These are phyloP conservation scores for Quadroppia sp. DNA, from an alignment of 2,888 invertebrate species.

Conservation along the genomic window DNA sequence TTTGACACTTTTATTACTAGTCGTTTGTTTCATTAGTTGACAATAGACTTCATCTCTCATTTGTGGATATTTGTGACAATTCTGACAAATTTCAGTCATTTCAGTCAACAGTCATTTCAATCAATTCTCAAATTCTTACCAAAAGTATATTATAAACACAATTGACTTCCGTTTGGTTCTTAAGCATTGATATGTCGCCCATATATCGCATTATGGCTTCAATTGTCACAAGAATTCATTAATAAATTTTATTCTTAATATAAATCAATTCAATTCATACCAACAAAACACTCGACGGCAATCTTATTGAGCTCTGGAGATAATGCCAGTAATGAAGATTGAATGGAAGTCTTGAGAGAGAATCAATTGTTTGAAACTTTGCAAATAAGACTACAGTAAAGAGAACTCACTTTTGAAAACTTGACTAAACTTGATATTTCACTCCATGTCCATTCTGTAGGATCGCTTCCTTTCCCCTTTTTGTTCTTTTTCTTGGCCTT, in stretches of 20 bases:
- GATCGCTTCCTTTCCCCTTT: slow-evolving; percentile 47
- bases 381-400: background rate
- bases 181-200: slow-evolving; percentile 81
- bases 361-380: slow-evolving; percentile 29
- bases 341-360: slow-evolving; percentile 63
- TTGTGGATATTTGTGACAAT: slow-evolving; percentile 85
- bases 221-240: too few species aligned
- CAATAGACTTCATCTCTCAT: slow-evolving; percentile 95
- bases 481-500: slow-evolving; percentile 57
- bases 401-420: slow-evolving; percentile 69
- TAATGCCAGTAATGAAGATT: slow-evolving; percentile 77
- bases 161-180: slow-evolving; percentile 76
- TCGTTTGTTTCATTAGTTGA: slow-evolving; percentile 97
- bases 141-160: slow-evolving; percentile 93
- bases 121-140: slow-evolving; percentile 65
- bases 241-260: slow-evolving; percentile 15
- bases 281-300: slow-evolving; percentile 79
- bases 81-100: slow-evolving; percentile 58
- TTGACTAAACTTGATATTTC: slow-evolving; percentile 94
- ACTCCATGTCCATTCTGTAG: slow-evolving; percentile 82
- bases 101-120: too few species aligned
- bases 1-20: slow-evolving; percentile 84
- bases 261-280: slow-evolving; percentile 50
- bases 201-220: slow-evolving; percentile 90
- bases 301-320: slow-evolving; percentile 73